phyloP scores from a whole-genome alignment of 1,140 invertebrate genomes.

The Drosophila quadrilineata region DNA sequence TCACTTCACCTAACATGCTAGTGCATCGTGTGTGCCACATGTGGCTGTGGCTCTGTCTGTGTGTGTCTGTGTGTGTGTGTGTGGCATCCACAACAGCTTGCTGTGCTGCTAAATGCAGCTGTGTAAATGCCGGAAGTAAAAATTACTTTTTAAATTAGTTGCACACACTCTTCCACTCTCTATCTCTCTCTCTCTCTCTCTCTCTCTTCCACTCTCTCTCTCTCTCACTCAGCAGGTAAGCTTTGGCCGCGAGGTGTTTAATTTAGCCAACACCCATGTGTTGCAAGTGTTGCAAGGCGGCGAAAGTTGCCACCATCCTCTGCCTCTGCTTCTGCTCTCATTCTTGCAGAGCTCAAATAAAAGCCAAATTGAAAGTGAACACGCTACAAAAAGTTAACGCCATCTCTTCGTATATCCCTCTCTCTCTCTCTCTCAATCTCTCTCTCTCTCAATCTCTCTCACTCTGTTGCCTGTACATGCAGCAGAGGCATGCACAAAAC shows the following conservation, averaged over 20 bases:
- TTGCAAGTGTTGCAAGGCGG: constrained; percentile 65
- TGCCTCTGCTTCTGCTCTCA: neutral
- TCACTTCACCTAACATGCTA: constrained; percentile 5
- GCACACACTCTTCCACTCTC: constrained; percentile 24
- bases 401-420: too few relatives aligned
- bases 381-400: constrained; percentile 49
- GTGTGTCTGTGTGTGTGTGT: neutral
- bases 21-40: neutral
- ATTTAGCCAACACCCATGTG: constrained; percentile 54
- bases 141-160: constrained; percentile 80
- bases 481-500: too few relatives aligned
- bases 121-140: constrained; percentile 75
- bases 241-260: constrained; percentile 44
- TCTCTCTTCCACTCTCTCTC: neutral
- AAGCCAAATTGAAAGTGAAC: constrained; percentile 66
- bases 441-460: too few relatives aligned
- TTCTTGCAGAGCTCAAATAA: constrained; percentile 56
- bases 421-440: too few relatives aligned
- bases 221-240: constrained; percentile 11
- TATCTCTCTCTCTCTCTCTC: neutral
- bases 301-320: constrained; percentile 51
- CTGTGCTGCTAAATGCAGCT: constrained; percentile 53
- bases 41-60: neutral
- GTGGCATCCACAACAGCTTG: neutral
- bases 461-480: too few relatives aligned